phyloP scores from a whole-genome alignment of 2,797 vertebrate species.

The Carcharodon carcharias region DNA sequence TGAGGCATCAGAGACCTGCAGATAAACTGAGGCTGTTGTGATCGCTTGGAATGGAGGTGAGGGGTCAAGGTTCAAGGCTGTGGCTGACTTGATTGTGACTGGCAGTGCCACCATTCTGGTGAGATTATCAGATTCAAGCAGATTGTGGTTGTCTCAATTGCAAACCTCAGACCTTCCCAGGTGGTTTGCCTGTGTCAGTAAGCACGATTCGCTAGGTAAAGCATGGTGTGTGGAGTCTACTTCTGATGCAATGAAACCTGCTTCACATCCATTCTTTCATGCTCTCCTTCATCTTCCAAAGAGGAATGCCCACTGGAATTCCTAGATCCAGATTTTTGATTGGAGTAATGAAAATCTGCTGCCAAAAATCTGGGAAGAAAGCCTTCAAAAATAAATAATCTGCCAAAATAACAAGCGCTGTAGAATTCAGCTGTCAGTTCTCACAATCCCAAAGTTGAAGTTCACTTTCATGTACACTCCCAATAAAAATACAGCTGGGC shows the following conservation, averaged over 20 bases:
- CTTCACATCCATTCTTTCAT: not conserved
- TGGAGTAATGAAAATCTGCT: not conserved
- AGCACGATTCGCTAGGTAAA: not conserved
- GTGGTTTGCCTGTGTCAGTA: not conserved
- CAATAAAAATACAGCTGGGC: not conserved
- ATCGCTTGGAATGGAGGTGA: not conserved
- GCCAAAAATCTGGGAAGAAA: slow-evolving; percentile 10
- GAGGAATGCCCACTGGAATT: not conserved
- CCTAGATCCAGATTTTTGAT: not conserved
- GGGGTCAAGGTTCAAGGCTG: not conserved
- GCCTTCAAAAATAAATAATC: slow-evolving; percentile 1
- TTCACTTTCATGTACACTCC: not conserved
- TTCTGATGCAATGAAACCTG: not conserved
- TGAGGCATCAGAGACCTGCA: not conserved
- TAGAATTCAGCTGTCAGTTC: slow-evolving; percentile 3
- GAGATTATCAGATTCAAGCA: not conserved
- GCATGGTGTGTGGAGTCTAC: not conserved
- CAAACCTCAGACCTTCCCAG: not conserved
- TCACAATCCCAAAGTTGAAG: not conserved
- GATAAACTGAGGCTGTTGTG: not conserved
- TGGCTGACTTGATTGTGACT: not conserved
- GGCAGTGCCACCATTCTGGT: not conserved
- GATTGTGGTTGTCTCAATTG: not conserved
- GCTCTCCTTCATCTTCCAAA: not conserved
- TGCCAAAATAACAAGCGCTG: not conserved